phyloP scores from a whole-genome alignment of 2,797 vertebrate genomes.

The Sciurus vulgaris region DNA sequence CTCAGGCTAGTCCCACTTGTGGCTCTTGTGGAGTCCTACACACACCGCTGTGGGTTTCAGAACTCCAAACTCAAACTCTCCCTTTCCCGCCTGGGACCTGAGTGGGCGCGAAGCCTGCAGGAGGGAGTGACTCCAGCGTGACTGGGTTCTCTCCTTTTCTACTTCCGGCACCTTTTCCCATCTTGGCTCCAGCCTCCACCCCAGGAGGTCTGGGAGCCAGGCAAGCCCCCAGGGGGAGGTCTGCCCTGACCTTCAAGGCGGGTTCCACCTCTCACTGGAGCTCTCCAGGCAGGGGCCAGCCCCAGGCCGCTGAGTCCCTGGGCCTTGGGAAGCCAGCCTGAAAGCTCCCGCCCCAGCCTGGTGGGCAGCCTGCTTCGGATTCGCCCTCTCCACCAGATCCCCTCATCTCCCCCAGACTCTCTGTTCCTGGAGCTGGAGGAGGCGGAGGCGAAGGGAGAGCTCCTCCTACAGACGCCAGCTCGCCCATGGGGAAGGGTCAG shows the following conservation, averaged over 20 bases:
- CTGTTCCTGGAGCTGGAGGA: not conserved
- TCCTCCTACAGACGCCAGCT: not conserved
- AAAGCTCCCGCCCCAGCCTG: too few relatives aligned
- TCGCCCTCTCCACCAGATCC: not conserved
- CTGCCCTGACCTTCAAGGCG: not conserved
- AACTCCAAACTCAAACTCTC: not conserved
- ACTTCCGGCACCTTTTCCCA: not conserved
- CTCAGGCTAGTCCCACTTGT: not conserved
- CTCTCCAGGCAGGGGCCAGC: not conserved
- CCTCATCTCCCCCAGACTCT: not conserved
- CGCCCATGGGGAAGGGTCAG: not conserved
- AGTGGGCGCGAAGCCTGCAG: not conserved
- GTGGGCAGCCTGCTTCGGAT: not conserved
- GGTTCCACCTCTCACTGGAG: not conserved
- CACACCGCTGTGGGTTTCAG: not conserved
- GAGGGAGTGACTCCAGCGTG: fast-evolving
- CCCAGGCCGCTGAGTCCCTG: not conserved
- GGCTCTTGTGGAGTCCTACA: not conserved
- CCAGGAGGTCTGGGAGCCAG: not conserved
- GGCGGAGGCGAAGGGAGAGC: not conserved
- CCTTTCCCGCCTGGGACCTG: not conserved
- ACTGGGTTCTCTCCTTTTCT: not conserved
- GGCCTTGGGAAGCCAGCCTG: not conserved
- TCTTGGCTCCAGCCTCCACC: not conserved
- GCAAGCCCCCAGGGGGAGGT: not conserved